Evolutionary conservation across 1,140 invertebrate genomes (phyloP), one percentile per base, ranked within the genome.

Genomic region (Caenorhabditis brenneri): DNA sequence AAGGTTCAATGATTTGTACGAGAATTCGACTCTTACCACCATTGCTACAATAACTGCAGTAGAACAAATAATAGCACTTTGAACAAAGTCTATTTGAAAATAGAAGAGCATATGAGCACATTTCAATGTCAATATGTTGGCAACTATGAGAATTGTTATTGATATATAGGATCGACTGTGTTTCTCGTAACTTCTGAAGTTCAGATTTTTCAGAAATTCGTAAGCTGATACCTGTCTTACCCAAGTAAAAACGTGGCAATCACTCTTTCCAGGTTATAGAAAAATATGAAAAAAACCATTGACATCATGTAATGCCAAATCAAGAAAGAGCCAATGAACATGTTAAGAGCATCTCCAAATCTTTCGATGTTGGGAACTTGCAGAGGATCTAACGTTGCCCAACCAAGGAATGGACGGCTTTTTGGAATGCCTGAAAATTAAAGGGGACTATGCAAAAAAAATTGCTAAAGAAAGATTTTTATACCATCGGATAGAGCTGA

Each of bases 291-390:
- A 55, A 55, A 55, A 24, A 55, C 53, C 53, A 55, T 55, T 12
- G 53, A 55, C 53, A 55, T 55, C 53, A 55, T 55, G 24, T 55
- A 55, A 55, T 55, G 53, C 53, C 53, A 55, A 9, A 55, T n/a
- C 22, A 55, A 9, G 27, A 55, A 55, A 12, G 53, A 55, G 6
- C 53, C 53, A 10, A 55, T 12, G 2, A 55, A 55, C 53, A 55
- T 55, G 10, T 22, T 22, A 7, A 55, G 15, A 29, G 53, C 53
- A 27, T 55, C 53, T 7, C 9, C 10, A 10, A 27, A 24, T 27
- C 9, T 6, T 27, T 27, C 22, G 22, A 55, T 55, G 9, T 27
- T 55, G 24, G 53, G 22, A 1, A 27, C 27, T 29, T 55, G 22
- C 7, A 27, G 7, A 29, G 53, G 53, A 10, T 55, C 24, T 15